Base-by-base conservation (phyloP, 2,113 vertebrate species). In the Gallinago media region DNA sequence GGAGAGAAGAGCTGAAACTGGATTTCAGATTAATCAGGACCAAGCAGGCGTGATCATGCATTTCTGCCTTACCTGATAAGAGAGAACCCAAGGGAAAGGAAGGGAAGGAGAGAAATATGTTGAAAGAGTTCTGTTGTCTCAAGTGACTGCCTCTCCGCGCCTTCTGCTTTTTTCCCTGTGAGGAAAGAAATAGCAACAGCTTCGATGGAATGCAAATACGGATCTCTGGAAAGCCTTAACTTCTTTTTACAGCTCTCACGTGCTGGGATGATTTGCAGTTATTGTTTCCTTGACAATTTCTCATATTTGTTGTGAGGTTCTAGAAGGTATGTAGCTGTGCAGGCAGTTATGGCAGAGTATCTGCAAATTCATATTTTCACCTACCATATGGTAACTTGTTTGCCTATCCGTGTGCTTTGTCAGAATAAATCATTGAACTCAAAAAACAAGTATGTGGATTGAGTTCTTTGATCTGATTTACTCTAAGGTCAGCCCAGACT, bases 41-140 rank as follows among this genome's bases (percentile, higher is more conserved):
- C 40, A 34, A 34, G 17, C 9, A 76, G 49, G 59, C 71, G 26
- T 11, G 7, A 25, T 36, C 22, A 23, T 74, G 92, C 14, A 26
- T 70, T 76, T 88, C 76, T 77, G 42, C 46, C 36, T 84, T 77
- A 44, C 50, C 32, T 71, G 83, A 63, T 70, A 77, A 78, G 68
- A 40, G 8, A 77, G 9, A 80, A 54, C 49, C 16, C 49, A 76
- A 91, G 40, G 36, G 83, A 91, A 70, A 79, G 15, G 31, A 85
- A 73, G 8, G 34, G 47, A 55, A 81, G 38, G 49, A 65, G 42
- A 67, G 15, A 72, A 61, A 77, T n/a, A 6, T 19, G 14, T 72
- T 85, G 5, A 68, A 85, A 88, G 22, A 6, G 2, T 66, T 90
- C 71, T 66, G 15, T 49, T 1, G 0, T 55, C 79, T 62, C 32